A percentile compares a stretch with the other conserved stretches of the same genome.
Conservation (phyloP, 2,888 invertebrate species). For the Steinernema carpocapsae region DNA sequence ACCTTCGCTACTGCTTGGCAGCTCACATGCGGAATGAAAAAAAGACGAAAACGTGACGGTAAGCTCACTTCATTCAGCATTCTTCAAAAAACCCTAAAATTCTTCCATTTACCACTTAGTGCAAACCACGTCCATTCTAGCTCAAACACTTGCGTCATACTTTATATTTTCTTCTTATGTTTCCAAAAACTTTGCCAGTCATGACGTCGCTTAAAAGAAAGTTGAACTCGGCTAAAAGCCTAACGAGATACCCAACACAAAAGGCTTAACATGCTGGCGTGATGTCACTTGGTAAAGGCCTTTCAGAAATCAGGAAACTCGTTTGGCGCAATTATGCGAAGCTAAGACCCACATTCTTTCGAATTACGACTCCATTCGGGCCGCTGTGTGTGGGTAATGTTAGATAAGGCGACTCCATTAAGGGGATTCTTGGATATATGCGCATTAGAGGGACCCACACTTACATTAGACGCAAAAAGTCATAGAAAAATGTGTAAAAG, state of each 20-base stretch:
- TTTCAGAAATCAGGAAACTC: conserved; percentile 28
- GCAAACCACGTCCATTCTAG: too few relatives aligned
- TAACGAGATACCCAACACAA: conserved; percentile 25
- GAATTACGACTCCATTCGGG: not conserved
- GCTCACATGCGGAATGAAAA: conserved; percentile 50
- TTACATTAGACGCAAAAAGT: too few relatives aligned
- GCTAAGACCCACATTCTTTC: not conserved
- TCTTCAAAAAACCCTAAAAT: too few relatives aligned
- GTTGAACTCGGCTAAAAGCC: not conserved
- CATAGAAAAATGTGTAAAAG: too few relatives aligned
- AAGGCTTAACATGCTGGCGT: not conserved
- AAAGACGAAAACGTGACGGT: conserved; percentile 40
- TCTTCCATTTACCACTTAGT: too few relatives aligned
- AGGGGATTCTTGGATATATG: not conserved
- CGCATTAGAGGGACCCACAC: not conserved
- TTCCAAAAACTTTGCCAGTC: not conserved
- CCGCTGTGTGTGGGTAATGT: not conserved
- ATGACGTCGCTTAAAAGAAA: not conserved
- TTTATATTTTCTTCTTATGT: not conserved
- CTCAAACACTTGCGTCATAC: not conserved
- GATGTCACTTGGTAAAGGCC: not conserved
- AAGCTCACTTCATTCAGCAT: not conserved
- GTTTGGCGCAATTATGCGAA: conserved; percentile 27
- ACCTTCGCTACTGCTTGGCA: conserved; percentile 52
- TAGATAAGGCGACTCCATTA: too few relatives aligned